phyloP scores from a whole-genome alignment of 2,797 vertebrate species.

The Microctenopoma stevenorrisi region DNA sequence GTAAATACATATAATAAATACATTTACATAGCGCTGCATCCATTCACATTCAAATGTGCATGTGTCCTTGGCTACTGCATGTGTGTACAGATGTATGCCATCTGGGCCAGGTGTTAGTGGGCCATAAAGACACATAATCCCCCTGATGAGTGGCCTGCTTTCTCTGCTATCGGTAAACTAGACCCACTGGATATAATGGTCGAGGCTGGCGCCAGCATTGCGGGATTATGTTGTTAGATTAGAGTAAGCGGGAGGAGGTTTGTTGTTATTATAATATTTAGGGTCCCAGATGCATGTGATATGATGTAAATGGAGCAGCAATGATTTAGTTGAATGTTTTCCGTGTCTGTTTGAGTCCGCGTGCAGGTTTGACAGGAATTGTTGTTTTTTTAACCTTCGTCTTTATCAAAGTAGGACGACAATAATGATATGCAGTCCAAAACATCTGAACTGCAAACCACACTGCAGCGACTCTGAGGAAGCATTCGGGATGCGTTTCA shows the following conservation, averaged over 20 bases:
- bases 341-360: not conserved
- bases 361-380: slow-evolving; percentile 11
- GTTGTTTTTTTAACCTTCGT: slow-evolving; percentile 9
- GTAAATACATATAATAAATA: too few relatives aligned
- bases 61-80: slow-evolving; percentile 30
- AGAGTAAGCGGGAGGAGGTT: slow-evolving; percentile 37
- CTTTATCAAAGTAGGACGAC: slow-evolving; percentile 31
- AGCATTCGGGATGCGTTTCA: slow-evolving; percentile 21
- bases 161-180: slow-evolving; percentile 47
- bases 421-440: slow-evolving; percentile 44
- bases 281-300: slow-evolving; percentile 33
- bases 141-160: slow-evolving; percentile 69
- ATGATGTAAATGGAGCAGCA: slow-evolving; percentile 19
- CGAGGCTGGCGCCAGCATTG: slow-evolving; percentile 29
- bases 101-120: slow-evolving; percentile 71
- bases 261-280: slow-evolving; percentile 41
- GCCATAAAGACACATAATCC: slow-evolving; percentile 68
- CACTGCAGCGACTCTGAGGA: slow-evolving; percentile 17
- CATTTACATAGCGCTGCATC: not conserved
- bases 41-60: slow-evolving; percentile 21
- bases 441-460: slow-evolving; percentile 37
- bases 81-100: slow-evolving; percentile 61
- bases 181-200: slow-evolving; percentile 63
- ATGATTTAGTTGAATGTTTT: slow-evolving; percentile 3
- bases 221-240: slow-evolving; percentile 69